Conservation (phyloP, 2,888 invertebrate genomes). For the Odontocolon sp. region DNA sequence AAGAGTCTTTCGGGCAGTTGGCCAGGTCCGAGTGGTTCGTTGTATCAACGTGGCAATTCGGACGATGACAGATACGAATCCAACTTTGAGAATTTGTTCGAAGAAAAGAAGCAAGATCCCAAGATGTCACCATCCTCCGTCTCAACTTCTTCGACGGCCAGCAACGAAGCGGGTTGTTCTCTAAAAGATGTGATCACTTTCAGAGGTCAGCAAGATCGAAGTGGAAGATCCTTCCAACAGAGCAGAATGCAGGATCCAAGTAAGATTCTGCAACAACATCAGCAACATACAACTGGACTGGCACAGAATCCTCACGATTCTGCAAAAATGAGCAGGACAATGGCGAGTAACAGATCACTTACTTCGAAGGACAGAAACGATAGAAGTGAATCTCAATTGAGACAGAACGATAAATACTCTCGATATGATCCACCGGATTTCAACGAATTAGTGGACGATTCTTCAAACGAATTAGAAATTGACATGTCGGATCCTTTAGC, state of each 20-base stretch:
- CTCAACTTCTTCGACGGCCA: slow-evolving; percentile 83
- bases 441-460: slow-evolving; percentile 88
- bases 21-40: slow-evolving; percentile 86
- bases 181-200: slow-evolving; percentile 86
- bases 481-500: slow-evolving; percentile 88
- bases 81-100: slow-evolving; percentile 92
- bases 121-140: slow-evolving; percentile 86
- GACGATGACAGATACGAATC: slow-evolving; percentile 87
- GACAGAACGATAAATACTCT: slow-evolving; percentile 81
- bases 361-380: slow-evolving; percentile 70
- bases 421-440: slow-evolving; percentile 89
- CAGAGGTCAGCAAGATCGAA: slow-evolving; percentile 79
- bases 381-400: slow-evolving; percentile 59
- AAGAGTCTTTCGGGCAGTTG: slow-evolving; percentile 94
- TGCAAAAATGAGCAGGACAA: slow-evolving; percentile 64
- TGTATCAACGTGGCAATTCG: slow-evolving; percentile 85
- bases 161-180: slow-evolving; percentile 84
- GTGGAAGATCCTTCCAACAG: slow-evolving; percentile 68
- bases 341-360: slow-evolving; percentile 63
- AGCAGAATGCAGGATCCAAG: slow-evolving; percentile 68
- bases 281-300: slow-evolving; percentile 80
- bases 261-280: slow-evolving; percentile 67
- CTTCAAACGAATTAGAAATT: slow-evolving; percentile 90
- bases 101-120: slow-evolving; percentile 88
- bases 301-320: slow-evolving; percentile 59